Percentiles rank a stretch among this genome's conserved stretches.
phyloP scores from a whole-genome alignment of 2,888 invertebrate species.

The Chorisops tibialis region DNA sequence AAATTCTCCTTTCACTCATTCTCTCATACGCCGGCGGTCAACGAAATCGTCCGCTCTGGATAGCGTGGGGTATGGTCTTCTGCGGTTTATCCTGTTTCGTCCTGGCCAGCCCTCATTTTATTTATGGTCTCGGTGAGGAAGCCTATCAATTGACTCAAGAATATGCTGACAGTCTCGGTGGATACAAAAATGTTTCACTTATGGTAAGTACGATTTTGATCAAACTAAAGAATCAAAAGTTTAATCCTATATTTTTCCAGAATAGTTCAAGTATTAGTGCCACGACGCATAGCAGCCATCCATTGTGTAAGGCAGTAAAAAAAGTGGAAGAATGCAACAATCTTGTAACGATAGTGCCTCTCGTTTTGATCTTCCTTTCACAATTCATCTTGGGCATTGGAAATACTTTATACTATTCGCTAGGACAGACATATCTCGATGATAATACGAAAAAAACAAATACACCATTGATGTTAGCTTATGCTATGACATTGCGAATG shows the following conservation, averaged over 20 bases:
- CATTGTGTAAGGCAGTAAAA: constrained; percentile 15
- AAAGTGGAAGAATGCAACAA: constrained; percentile 52
- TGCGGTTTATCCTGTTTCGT: constrained; percentile 61
- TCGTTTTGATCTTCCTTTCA: constrained; percentile 62
- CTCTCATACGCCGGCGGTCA: constrained; percentile 64
- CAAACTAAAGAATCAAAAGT: background rate
- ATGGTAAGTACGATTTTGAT: background rate
- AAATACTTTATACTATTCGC: constrained; percentile 62
- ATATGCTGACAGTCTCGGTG: constrained; percentile 40
- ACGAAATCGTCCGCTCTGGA: constrained; percentile 65
- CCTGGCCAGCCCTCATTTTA: constrained; percentile 59
- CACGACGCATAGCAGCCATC: background rate
- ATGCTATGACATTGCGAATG: constrained; percentile 50
- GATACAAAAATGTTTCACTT: background rate
- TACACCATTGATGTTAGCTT: constrained; percentile 58
- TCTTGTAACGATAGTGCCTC: constrained; percentile 54
- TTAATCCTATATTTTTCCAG: background rate
- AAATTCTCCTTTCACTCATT: constrained; percentile 61
- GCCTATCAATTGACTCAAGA: constrained; percentile 49
- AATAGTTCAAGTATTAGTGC: background rate
- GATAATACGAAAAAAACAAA: constrained; percentile 66
- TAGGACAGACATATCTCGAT: constrained; percentile 67
- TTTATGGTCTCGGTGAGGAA: constrained; percentile 60
- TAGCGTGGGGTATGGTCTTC: constrained; percentile 61
- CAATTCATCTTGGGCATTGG: constrained; percentile 68